A percentile compares a stretch with the other conserved stretches of the same genome.
phyloP scores from a whole-genome alignment of 2,113 vertebrate species.

The Halcyon senegalensis region DNA sequence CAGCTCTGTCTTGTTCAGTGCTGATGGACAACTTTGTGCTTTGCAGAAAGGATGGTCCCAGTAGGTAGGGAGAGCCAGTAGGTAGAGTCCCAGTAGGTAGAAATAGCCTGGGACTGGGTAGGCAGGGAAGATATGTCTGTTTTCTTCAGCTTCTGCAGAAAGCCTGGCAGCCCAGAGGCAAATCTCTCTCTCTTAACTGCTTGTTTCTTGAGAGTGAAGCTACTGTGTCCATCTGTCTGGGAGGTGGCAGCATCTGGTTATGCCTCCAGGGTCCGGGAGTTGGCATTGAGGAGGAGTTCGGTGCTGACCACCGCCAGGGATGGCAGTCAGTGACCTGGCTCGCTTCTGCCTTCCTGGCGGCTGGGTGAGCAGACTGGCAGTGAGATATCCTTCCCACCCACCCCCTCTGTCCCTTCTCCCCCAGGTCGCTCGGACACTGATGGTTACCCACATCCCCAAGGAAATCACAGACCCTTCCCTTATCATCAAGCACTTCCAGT shows the following conservation, averaged over 20 bases:
- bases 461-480: conserved; percentile 92
- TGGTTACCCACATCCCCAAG: conserved; percentile 91
- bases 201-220: neutral
- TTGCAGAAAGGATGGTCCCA: neutral
- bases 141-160: neutral
- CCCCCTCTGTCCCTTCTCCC: neutral
- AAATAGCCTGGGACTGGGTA: neutral
- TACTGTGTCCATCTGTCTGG: neutral
- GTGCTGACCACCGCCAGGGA: neutral
- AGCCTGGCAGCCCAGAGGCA: neutral
- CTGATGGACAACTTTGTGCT: neutral
- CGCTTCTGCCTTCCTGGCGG: rapidly evolving
- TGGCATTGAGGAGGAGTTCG: neutral
- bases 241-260: neutral
- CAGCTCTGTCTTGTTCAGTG: neutral
- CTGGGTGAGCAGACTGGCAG: neutral
- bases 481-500: conserved; percentile 96
- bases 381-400: rapidly evolving
- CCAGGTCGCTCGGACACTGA: conserved; percentile 89
- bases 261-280: neutral
- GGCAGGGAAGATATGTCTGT: neutral
- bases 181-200: neutral
- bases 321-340: neutral
- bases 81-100: neutral
- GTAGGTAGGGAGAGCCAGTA: neutral